Conservation (phyloP, 2,888 invertebrate genomes). For the Dusona sp. region DNA sequence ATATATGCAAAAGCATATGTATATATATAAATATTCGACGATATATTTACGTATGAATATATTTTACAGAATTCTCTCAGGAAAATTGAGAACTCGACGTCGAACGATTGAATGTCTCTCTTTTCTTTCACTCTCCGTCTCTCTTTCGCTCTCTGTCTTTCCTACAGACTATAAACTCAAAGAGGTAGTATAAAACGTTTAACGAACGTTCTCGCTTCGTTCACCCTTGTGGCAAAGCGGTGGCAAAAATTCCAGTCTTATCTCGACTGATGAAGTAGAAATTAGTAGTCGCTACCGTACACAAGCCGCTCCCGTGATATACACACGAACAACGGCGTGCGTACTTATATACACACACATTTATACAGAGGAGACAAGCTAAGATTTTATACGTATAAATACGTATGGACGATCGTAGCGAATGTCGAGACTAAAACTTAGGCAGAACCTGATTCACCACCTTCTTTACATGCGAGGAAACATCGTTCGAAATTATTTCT, state of each 20-base stretch:
- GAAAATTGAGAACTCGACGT: conserved; percentile 67
- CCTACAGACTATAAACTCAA: conserved; percentile 19
- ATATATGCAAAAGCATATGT: neutral
- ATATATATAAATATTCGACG: neutral
- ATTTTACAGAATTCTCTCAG: conserved; percentile 47
- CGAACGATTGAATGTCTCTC: conserved; percentile 45
- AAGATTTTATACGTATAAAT: conserved; percentile 19
- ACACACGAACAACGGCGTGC: conserved; percentile 66
- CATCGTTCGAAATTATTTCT: conserved; percentile 30
- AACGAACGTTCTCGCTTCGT: conserved; percentile 61
- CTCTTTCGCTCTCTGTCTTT: neutral
- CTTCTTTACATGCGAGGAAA: conserved; percentile 40
- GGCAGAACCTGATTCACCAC: conserved; percentile 53
- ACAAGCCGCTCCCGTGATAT: conserved; percentile 74
- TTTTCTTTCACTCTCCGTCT: neutral
- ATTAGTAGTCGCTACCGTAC: conserved; percentile 85
- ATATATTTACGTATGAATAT: conserved; percentile 16
- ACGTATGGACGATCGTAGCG: conserved; percentile 33
- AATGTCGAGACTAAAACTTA: conserved; percentile 40
- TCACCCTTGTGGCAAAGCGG: conserved; percentile 60
- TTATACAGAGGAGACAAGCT: neutral
- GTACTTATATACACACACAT: conserved; percentile 8
- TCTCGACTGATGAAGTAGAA: conserved; percentile 84
- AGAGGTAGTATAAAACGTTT: conserved; percentile 56
- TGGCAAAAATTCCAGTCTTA: conserved; percentile 83